Evolutionary conservation across 2,888 invertebrate genomes (phyloP).

Genomic region (Drosophila quasianomalipes): DNA sequence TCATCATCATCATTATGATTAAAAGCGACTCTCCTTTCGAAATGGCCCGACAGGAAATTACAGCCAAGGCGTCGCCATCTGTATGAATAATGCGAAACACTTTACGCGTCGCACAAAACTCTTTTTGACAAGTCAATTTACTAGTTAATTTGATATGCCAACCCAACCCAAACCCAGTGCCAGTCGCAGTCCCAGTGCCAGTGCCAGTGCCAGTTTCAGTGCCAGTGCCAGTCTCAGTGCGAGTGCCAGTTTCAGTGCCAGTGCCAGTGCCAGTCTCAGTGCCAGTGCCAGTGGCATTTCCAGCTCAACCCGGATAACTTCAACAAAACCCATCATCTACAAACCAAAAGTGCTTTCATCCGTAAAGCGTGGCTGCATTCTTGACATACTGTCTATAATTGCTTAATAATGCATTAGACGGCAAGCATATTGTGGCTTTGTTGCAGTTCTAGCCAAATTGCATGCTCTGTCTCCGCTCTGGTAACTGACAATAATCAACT

Average conservation of each 20-base stretch:
- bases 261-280: background rate
- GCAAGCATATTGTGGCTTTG: constrained; percentile 18
- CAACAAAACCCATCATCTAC: background rate
- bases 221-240: background rate
- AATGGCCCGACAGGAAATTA: constrained; percentile 54
- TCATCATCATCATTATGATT: constrained; percentile 34
- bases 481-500: background rate
- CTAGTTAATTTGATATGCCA: constrained; percentile 80
- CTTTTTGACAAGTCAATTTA: constrained; percentile 83
- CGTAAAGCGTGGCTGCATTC: constrained; percentile 20
- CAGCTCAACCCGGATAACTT: background rate
- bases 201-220: background rate
- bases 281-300: background rate
- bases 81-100: constrained; percentile 50
- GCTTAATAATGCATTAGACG: constrained; percentile 55
- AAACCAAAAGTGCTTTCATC: constrained; percentile 19
- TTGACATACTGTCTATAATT: constrained; percentile 33
- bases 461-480: background rate
- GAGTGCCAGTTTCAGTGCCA: too few relatives aligned
- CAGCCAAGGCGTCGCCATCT: constrained; percentile 17
- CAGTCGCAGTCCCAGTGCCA: too few relatives aligned
- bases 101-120: constrained; percentile 37
- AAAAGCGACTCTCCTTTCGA: constrained; percentile 39
- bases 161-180: background rate
- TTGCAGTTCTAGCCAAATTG: background rate